A percentile compares a stretch with the other conserved stretches of the same genome.
These are phyloP conservation scores for Stenchaetothrips biformis DNA, from an alignment of 2,888 invertebrate genomes.

Conservation along the genomic window DNA sequence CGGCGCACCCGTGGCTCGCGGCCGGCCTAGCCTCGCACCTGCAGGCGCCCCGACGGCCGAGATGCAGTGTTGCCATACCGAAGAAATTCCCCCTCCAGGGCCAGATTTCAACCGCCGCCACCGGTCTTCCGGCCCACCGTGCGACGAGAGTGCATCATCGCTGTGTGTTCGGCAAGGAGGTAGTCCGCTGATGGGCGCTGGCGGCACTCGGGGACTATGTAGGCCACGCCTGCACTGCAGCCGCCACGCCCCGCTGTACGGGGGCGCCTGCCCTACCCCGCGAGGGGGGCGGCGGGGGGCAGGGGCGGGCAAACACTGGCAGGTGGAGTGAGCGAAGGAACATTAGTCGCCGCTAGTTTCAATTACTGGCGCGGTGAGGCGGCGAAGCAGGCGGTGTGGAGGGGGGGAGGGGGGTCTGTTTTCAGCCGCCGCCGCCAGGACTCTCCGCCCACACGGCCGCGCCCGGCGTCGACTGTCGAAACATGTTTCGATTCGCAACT, in stretches of 20 bases:
- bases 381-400: not conserved
- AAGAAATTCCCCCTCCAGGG: too few species aligned
- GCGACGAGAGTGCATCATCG: too few species aligned
- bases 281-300: too few species aligned
- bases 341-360: conserved; percentile 22
- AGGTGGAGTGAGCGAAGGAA: not conserved
- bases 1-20: not conserved
- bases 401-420: not conserved
- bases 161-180: too few species aligned
- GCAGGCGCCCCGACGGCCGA: not conserved
- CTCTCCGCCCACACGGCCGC: not conserved
- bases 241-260: not conserved
- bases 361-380: not conserved
- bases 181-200: too few species aligned
- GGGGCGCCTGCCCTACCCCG: too few species aligned
- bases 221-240: not conserved
- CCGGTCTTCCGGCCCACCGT: too few species aligned
- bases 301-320: not conserved
- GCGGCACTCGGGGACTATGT: too few species aligned
- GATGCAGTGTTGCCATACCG: not conserved
- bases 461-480: conserved; percentile 4
- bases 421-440: too few species aligned
- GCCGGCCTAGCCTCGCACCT: not conserved
- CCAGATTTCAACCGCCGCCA: too few species aligned
- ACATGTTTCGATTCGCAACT: conserved; percentile 20